Percentiles rank a stretch among this genome's conserved stretches.
Evolutionary conservation across 2,113 vertebrate species (phyloP).

Genomic region (Brachyistius frenatus): DNA sequence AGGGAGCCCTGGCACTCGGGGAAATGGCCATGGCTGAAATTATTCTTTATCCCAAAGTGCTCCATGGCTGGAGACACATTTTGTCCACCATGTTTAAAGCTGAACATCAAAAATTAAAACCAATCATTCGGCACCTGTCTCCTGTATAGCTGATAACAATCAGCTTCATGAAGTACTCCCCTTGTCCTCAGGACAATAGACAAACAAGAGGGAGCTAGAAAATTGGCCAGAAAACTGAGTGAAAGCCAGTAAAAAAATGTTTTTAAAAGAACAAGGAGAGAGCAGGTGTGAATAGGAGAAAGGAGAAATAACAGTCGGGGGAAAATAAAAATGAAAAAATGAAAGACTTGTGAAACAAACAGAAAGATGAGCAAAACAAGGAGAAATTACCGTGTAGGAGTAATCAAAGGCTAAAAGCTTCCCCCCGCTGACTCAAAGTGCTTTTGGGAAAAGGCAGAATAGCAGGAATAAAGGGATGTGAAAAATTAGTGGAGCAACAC

Average conservation of each 20-base stretch:
- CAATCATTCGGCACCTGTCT: neutral
- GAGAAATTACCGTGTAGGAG: constrained; percentile 74
- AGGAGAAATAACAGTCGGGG: neutral
- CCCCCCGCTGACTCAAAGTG: constrained; percentile 80
- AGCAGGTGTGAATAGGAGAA: constrained; percentile 11
- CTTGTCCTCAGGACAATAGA: neutral
- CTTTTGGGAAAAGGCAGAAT: constrained; percentile 73
- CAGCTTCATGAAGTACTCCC: neutral
- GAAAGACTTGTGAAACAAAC: constrained; percentile 45
- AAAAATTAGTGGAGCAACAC: constrained; percentile 73
- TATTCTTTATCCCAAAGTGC: constrained; percentile 30
- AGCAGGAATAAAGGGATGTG: constrained; percentile 75
- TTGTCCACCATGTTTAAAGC: constrained; percentile 17
- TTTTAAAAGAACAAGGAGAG: neutral
- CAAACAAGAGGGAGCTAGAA: neutral
- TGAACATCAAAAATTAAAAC: neutral
- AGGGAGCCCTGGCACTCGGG: constrained; percentile 56
- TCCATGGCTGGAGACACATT: constrained; percentile 11
- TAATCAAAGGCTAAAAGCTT: constrained; percentile 82
- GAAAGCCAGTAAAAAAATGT: neutral
- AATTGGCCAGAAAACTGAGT: neutral
- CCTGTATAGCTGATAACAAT: neutral
- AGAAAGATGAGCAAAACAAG: constrained; percentile 68
- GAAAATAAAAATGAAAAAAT: constrained; percentile 22
- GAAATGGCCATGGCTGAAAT: constrained; percentile 60